phyloP scores from a whole-genome alignment of 1,140 invertebrate species.

The Nephila pilipes region DNA sequence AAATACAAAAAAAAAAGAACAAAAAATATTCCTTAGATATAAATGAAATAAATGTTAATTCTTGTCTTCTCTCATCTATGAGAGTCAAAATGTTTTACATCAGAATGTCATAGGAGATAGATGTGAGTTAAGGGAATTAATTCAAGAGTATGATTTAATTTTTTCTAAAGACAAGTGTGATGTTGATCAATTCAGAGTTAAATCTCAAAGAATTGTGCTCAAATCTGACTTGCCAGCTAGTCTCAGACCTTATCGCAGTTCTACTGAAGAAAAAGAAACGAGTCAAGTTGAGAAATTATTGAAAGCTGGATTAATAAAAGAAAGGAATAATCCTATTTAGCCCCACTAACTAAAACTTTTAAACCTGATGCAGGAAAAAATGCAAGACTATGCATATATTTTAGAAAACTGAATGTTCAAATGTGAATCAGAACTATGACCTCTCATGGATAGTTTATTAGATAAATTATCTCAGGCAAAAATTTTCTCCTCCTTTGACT shows the following conservation, averaged over 20 bases:
- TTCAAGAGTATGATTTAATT: not conserved
- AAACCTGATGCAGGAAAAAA: not conserved
- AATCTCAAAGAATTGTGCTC: too few relatives aligned
- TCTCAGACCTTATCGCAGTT: not conserved
- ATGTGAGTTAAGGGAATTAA: too few relatives aligned
- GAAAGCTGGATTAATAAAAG: not conserved
- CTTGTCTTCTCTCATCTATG: not conserved
- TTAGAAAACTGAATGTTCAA: not conserved
- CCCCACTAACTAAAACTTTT: not conserved
- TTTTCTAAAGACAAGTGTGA: too few relatives aligned
- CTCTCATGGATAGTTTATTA: not conserved
- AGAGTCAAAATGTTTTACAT: too few relatives aligned
- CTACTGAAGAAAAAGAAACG: not conserved
- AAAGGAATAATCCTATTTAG: not conserved
- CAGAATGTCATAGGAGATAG: not conserved
- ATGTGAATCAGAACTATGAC: not conserved
- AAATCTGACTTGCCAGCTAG: not conserved
- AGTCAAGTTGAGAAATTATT: not conserved
- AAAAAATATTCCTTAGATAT: not conserved
- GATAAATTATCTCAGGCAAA: not conserved
- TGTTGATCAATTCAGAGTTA: not conserved
- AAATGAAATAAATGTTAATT: not conserved
- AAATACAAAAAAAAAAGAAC: not conserved
- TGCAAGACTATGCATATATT: not conserved
- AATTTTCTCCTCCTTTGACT: too few relatives aligned